These are phyloP conservation scores for Pollenia angustigena DNA, from an alignment of 2,888 invertebrate genomes.

Conservation along the genomic window DNA sequence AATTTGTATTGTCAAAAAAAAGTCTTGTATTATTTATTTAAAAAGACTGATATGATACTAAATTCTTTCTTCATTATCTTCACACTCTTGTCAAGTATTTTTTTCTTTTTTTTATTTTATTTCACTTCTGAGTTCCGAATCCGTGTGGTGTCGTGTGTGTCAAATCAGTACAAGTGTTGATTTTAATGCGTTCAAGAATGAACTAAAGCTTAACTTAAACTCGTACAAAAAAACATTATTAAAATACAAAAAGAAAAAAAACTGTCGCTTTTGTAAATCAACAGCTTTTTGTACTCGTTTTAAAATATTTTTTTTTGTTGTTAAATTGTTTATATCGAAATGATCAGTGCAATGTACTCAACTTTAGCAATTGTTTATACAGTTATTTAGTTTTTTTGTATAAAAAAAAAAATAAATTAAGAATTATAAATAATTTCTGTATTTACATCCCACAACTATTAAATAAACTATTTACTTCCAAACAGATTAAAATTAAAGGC, in stretches of 20 bases:
- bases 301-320: conserved; percentile 28
- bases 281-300: conserved; percentile 40
- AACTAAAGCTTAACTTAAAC: conserved; percentile 65
- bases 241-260: conserved; percentile 33
- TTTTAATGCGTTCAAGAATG: conserved; percentile 70
- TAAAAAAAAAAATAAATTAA: conserved; percentile 43
- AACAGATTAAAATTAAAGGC: neutral
- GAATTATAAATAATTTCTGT: conserved; percentile 44
- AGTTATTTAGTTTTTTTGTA: neutral
- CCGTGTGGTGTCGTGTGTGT: conserved; percentile 23
- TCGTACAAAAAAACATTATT: conserved; percentile 53
- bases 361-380: conserved; percentile 23
- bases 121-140: neutral
- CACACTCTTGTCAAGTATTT: conserved; percentile 31
- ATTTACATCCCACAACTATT: conserved; percentile 61
- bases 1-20: neutral
- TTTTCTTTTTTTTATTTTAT: neutral
- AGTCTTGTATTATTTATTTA: conserved; percentile 25
- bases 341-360: conserved; percentile 56
- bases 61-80: conserved; percentile 37
- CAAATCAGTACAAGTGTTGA: conserved; percentile 68
- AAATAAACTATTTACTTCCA: neutral
- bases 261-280: conserved; percentile 49
- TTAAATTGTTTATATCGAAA: conserved; percentile 50
- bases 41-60: conserved; percentile 39